Evolutionary conservation across 2,113 vertebrate genomes (phyloP), one percentile per base, ranked within the genome.

Genomic region (Edolisoma coerulescens): DNA sequence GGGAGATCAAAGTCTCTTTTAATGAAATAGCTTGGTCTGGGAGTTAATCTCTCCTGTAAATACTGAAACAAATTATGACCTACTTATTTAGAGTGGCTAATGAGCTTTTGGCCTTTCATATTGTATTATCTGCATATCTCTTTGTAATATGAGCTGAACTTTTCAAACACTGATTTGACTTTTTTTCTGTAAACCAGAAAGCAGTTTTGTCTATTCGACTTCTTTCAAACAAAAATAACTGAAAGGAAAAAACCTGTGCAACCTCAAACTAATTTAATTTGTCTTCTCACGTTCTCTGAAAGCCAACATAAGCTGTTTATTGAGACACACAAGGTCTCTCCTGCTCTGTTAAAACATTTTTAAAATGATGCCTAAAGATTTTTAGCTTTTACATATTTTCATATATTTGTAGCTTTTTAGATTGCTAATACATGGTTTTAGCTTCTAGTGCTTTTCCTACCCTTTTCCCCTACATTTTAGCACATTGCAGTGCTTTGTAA

Each of bases 51-150:
- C 37, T 50, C 28, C 65, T 52, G 10, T 59, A 93, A 95, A 92
- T 59, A 89, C 24, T 60, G 52, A 84, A 92, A 77, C 21, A 92
- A 86, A 67, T 78, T 35, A 78, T 52, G 53, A 75, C 42, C 39
- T 91, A 71, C 47, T 71, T 95, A 81, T n/a, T 70, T 30, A 64
- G 16, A 81, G 52, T 26, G 81, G 19, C 21, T 93, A 70, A 90
- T 81, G 52, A 95, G 24, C 11, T 93, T 93, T 78, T 89, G 30
- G 19, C 8, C 28, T 74, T 88, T 81, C 35, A 28, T 52, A 68
- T 63, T 33, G 24, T 87, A 65, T 59, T 59, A 32, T 79, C 61
- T 90, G 6, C 19, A 7, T 64, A 71, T 56, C 26, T 78, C 27
- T 30, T 65, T 35, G 42, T 13, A 30, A 47, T 20, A 35, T 11